These are phyloP conservation scores for Capreolus pygargus DNA, from an alignment of 2,113 vertebrate genomes.

Conservation along the genomic window DNA sequence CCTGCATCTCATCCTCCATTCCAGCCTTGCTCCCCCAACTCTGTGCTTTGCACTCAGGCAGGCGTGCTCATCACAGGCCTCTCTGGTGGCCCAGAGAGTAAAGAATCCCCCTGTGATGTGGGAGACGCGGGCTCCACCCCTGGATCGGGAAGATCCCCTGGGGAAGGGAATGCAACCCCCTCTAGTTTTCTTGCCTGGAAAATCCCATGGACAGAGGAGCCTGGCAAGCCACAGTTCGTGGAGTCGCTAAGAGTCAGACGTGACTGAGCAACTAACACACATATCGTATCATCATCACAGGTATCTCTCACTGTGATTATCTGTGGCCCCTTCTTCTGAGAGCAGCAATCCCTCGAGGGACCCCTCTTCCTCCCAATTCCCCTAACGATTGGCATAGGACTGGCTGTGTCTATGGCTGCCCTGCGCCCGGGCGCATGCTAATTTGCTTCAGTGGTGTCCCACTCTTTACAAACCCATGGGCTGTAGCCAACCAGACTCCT, in stretches of 20 bases:
- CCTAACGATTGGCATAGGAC: accelerated
- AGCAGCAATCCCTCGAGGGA: background rate
- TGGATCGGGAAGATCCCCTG: background rate
- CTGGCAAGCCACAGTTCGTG: background rate
- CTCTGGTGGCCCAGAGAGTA: background rate
- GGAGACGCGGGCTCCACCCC: background rate
- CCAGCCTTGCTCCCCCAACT: too few species aligned
- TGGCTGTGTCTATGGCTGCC: accelerated
- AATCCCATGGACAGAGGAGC: background rate
- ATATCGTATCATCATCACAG: accelerated
- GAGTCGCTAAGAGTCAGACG: background rate
- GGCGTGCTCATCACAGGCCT: accelerated
- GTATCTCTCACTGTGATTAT: background rate
- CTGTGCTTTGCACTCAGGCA: accelerated
- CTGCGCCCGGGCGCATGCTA: background rate
- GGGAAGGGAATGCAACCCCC: background rate
- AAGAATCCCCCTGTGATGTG: background rate
- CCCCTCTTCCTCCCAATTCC: background rate
- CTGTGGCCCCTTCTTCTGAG: background rate
- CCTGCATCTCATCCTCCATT: accelerated
- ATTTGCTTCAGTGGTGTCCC: accelerated
- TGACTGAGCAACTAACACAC: background rate
- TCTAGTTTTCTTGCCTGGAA: background rate
- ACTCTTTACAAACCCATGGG: background rate
- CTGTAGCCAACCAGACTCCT: background rate